These are phyloP conservation scores for Antheraea assamensis DNA, from an alignment of 2,888 invertebrate species.

Conservation along the genomic window DNA sequence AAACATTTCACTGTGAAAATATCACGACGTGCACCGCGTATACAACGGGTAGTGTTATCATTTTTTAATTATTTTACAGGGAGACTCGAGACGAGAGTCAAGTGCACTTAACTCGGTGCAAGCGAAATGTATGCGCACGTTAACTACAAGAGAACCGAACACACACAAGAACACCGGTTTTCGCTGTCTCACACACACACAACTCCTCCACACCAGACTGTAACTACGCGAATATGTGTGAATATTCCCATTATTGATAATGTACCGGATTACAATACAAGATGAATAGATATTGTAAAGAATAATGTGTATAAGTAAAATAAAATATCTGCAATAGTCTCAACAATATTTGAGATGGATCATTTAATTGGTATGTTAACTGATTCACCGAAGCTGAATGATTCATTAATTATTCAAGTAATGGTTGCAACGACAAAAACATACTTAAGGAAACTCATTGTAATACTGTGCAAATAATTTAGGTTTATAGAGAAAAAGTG, in stretches of 20 bases:
- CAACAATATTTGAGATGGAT: conserved; percentile 37
- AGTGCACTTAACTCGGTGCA: conserved; percentile 26
- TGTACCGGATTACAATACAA: not conserved
- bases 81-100: conserved; percentile 39
- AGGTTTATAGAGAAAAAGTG: not conserved
- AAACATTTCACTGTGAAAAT: conserved; percentile 16
- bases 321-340: not conserved
- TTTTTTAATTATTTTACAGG: conserved; percentile 47
- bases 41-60: conserved; percentile 47
- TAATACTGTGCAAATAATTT: not conserved
- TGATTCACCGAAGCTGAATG: conserved; percentile 50
- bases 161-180: too few species aligned
- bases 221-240: conserved; percentile 44
- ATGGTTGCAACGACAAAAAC: conserved; percentile 35
- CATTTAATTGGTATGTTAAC: conserved; percentile 47
- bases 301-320: not conserved
- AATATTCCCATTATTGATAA: conserved; percentile 14
- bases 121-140: conserved; percentile 33
- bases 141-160: conserved; percentile 36
- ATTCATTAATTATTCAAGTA: conserved; percentile 56
- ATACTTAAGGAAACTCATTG: conserved; percentile 7
- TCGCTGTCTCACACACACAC: conserved; percentile 29
- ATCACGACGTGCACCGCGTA: not conserved
- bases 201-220: conserved; percentile 37
- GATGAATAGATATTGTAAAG: not conserved